phyloP scores from a whole-genome alignment of 1,140 invertebrate species.

The Macrostomum lignano region DNA sequence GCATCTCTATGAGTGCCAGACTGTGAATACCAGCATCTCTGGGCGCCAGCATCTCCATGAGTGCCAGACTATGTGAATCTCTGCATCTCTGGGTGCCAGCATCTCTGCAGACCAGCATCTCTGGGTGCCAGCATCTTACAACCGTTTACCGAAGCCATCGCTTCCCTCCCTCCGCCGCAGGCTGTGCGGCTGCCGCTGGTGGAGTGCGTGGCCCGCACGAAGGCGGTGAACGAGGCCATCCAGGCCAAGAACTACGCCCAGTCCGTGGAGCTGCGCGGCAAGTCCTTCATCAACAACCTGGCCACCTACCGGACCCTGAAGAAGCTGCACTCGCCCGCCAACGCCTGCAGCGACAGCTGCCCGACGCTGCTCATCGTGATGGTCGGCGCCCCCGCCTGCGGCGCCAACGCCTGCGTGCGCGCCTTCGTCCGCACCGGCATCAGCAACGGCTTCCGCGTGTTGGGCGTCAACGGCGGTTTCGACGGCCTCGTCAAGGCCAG shows the following conservation, averaged over 20 bases:
- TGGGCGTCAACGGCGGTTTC: slow-evolving; percentile 72
- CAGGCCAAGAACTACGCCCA: slow-evolving; percentile 65
- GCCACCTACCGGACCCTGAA: slow-evolving; percentile 87
- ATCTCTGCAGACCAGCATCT: too few relatives aligned
- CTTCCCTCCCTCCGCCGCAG: too few relatives aligned
- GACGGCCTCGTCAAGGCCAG: slow-evolving; percentile 69
- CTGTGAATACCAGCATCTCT: too few relatives aligned
- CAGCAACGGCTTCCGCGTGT: slow-evolving; percentile 57
- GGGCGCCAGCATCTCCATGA: too few relatives aligned
- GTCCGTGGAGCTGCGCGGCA: slow-evolving; percentile 62
- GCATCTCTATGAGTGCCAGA: too few relatives aligned
- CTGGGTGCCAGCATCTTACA: too few relatives aligned
- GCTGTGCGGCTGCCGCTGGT: slow-evolving; percentile 78
- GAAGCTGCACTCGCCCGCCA: slow-evolving; percentile 50
- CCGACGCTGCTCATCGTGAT: too few relatives aligned
- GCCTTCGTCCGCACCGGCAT: slow-evolving; percentile 82
- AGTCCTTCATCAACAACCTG: slow-evolving; percentile 59
- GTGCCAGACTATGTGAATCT: too few relatives aligned
- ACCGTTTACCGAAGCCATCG: too few relatives aligned
- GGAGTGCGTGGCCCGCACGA: slow-evolving; percentile 72
- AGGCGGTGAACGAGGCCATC: slow-evolving; percentile 57
- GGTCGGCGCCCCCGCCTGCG: slow-evolving; percentile 87
- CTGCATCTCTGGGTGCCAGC: too few relatives aligned
- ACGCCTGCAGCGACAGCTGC: slow-evolving; percentile 12
- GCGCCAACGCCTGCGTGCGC: slow-evolving; percentile 85